Conservation (phyloP, 2,888 invertebrate species). For the Phengaris alcon region DNA sequence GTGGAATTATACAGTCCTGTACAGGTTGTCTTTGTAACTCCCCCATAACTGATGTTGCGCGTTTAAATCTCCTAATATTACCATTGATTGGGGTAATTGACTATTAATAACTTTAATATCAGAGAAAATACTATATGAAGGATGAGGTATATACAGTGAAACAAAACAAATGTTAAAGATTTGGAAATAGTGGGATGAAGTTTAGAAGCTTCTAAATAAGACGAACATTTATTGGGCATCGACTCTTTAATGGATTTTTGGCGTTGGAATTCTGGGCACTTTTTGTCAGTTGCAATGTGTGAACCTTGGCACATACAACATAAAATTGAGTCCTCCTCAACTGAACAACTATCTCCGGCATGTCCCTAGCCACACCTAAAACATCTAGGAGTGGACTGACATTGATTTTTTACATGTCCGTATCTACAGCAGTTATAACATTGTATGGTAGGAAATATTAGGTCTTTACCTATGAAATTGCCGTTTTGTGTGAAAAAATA, state of each 20-base stretch:
- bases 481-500: too few species aligned
- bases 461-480: too few species aligned
- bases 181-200: too few species aligned
- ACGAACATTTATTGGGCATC: conserved; percentile 31
- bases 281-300: conserved; percentile 28
- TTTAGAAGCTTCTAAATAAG: conserved; percentile 23
- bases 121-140: too few species aligned
- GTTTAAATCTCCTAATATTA: too few species aligned
- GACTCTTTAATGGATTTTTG: conserved; percentile 33
- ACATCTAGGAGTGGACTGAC: too few species aligned
- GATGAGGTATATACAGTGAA: too few species aligned
- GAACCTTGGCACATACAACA: conserved; percentile 31
- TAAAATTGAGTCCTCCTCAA: conserved; percentile 29
- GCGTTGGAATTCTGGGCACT: conserved; percentile 32
- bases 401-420: too few species aligned
- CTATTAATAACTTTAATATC: not conserved
- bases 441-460: too few species aligned
- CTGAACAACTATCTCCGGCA: conserved; percentile 28
- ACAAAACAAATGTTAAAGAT: conserved; percentile 13
- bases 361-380: too few species aligned
- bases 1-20: too few species aligned
- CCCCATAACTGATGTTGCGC: conserved; percentile 8
- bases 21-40: not conserved
- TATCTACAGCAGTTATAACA: too few species aligned
- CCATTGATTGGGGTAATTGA: not conserved